Percentiles rank a stretch among this genome's conserved stretches.
These are phyloP conservation scores for Planococcus citri DNA, from an alignment of 1,140 invertebrate genomes.

Conservation along the genomic window DNA sequence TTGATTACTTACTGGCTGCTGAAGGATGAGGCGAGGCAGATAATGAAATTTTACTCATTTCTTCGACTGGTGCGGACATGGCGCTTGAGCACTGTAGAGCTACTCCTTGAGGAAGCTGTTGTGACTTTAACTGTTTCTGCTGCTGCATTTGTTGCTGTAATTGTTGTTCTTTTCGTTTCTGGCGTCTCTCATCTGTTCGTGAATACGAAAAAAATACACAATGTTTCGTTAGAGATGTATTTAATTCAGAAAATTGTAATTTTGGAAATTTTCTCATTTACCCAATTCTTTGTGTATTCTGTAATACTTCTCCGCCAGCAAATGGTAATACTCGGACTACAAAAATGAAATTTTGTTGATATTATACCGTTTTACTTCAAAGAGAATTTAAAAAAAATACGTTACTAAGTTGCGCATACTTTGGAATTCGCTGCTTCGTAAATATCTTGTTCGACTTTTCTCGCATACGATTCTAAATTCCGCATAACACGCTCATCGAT, in stretches of 20 bases:
- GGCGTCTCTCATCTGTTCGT: constrained; percentile 72
- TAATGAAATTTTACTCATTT: neutral
- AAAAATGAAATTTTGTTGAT: constrained; percentile 22
- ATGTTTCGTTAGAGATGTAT: no score
- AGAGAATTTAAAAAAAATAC: no score
- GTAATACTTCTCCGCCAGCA: constrained; percentile 97
- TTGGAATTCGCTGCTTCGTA: constrained; percentile 94
- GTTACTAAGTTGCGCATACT: constrained; percentile 32
- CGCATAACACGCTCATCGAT: constrained; percentile 78
- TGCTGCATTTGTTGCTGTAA: constrained; percentile 41
- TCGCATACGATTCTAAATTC: constrained; percentile 93
- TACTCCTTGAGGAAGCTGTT: constrained; percentile 36
- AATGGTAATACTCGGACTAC: constrained; percentile 91
- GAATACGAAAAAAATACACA: no score
- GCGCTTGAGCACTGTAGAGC: constrained; percentile 32
- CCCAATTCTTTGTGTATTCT: constrained; percentile 98
- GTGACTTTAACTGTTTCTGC: constrained; percentile 38
- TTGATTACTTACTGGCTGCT: neutral
- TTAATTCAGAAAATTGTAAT: no score
- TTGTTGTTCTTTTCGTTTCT: constrained; percentile 73
- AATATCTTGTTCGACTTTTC: constrained; percentile 99
- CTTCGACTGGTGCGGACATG: constrained; percentile 20
- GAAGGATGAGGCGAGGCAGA: constrained; percentile 22
- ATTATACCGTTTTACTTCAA: no score
- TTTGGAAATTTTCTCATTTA: no score